Percentiles rank a stretch among this genome's conserved stretches.
Evolutionary conservation across 2,113 vertebrate species (phyloP).

Genomic region (Tor tambroides): DNA sequence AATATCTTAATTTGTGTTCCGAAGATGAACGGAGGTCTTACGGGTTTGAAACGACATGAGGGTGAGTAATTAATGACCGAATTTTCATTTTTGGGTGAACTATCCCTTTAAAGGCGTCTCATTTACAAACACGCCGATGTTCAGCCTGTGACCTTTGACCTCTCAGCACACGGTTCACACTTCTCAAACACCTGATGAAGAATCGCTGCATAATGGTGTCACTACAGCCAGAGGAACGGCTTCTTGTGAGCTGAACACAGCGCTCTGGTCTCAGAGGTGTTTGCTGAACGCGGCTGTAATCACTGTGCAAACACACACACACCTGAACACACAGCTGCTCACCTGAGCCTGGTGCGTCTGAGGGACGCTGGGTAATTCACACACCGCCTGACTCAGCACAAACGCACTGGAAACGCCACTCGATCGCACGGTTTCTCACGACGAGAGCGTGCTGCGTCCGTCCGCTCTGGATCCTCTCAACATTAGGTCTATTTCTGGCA

Average conservation of each 20-base stretch:
- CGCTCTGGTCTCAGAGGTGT: background rate
- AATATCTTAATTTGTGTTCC: no score
- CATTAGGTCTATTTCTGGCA: slow-evolving; percentile 10
- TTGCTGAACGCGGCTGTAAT: background rate
- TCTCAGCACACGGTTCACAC: background rate
- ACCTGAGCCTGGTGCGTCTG: background rate
- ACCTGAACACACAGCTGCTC: slow-evolving; percentile 18
- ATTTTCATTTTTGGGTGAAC: no score
- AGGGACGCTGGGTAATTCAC: background rate
- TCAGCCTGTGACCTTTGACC: background rate
- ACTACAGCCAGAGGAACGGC: background rate
- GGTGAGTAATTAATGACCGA: no score
- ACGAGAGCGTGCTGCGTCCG: background rate
- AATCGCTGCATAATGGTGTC: background rate
- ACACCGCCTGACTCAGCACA: slow-evolving; percentile 1
- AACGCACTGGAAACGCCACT: background rate
- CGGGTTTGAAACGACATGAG: no score
- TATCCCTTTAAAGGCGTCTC: background rate
- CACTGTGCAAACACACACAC: slow-evolving; percentile 30
- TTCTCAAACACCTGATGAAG: background rate
- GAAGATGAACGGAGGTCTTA: no score
- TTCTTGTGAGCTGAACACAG: background rate
- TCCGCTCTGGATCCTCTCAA: slow-evolving; percentile 5
- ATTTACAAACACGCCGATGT: no score
- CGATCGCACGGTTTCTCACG: background rate